A percentile compares a stretch with the other conserved stretches of the same genome.
Evolutionary conservation across 2,888 invertebrate genomes (phyloP).

Genomic region (Ormyrus thymus): DNA sequence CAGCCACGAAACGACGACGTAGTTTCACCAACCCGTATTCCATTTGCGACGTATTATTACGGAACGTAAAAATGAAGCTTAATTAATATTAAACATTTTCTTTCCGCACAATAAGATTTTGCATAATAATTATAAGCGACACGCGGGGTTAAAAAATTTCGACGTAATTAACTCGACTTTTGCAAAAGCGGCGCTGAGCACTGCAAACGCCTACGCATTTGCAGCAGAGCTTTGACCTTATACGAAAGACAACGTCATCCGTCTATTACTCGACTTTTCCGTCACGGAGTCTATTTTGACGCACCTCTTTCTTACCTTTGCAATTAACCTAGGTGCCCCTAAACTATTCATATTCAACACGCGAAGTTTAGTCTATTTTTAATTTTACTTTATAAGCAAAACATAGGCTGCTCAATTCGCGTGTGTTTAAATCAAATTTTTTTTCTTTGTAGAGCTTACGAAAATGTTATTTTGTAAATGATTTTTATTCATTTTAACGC

Average conservation of each 20-base stretch:
- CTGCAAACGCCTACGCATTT: slow-evolving; percentile 16
- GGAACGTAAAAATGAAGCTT: neutral
- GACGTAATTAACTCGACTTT: neutral
- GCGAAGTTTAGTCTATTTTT: slow-evolving; percentile 16
- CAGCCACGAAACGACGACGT: no score
- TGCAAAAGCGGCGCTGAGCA: slow-evolving; percentile 4
- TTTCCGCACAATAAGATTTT: no score
- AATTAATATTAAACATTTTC: slow-evolving; percentile 7
- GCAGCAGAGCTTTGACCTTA: slow-evolving; percentile 26
- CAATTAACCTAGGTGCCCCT: slow-evolving; percentile 25
- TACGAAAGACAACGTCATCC: slow-evolving; percentile 21
- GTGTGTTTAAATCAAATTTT: no score
- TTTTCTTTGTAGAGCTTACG: no score
- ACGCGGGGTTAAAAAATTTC: neutral
- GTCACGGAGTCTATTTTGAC: slow-evolving; percentile 26
- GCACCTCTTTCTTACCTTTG: slow-evolving; percentile 32
- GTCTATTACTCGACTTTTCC: slow-evolving; percentile 28
- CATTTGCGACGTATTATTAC: neutral
- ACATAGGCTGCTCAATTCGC: no score
- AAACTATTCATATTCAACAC: slow-evolving; percentile 10
- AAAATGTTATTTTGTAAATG: no score
- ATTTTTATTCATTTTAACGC: no score
- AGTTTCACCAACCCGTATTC: no score
- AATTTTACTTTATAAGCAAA: neutral
- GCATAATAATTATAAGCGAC: neutral